Evolutionary conservation across 2,113 vertebrate genomes (phyloP), one percentile per base, ranked within the genome.

Genomic region (Gymnogyps californianus): DNA sequence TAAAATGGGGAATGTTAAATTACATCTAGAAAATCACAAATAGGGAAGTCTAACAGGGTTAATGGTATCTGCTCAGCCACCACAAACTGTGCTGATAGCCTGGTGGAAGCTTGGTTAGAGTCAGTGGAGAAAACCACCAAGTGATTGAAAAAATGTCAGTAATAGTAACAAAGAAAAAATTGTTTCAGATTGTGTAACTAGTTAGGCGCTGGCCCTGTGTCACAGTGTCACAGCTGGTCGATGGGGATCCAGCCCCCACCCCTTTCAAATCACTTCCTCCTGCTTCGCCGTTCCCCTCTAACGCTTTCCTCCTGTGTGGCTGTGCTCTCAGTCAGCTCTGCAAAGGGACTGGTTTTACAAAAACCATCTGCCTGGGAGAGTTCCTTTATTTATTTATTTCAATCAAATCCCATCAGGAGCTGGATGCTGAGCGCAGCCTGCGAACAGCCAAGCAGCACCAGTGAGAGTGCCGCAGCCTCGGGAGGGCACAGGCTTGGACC

Each of bases 221-320:
- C 71, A 57, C 44, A 10, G 40, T 36, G 74, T 64, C 59, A 65
- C 72, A 6, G 36, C 31, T 57, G 67, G 38, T 12, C 1, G 1
- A 13, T 22, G 36, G 46, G 16, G 26, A 44, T 75, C 78, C 79
- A 91, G 83, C 46, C 62, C 15, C 18, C 29, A 52, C 16, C 18
- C 20, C 32, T 51, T 61, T 6, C 36, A 76, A 51, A 81, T 81
- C 4, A 24, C 46, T 87, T 87, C 81, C 58, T 64, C 65, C 61
- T 1, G 1, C 83, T 46, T 59, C 5, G 0, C 46, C 0, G 0
- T 20, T 67, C 36, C 77, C 38, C 65, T 57, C 24, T 10, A 21
- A 40, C 1, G 0, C 44, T 44, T 42, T 38, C 36, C 6, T 18
- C 18, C 38, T 20, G 47, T 2, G n/a, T 16, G 70, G 47, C 85